Conservation (phyloP, 2,797 vertebrate genomes). For the Danio jaintianensis region DNA sequence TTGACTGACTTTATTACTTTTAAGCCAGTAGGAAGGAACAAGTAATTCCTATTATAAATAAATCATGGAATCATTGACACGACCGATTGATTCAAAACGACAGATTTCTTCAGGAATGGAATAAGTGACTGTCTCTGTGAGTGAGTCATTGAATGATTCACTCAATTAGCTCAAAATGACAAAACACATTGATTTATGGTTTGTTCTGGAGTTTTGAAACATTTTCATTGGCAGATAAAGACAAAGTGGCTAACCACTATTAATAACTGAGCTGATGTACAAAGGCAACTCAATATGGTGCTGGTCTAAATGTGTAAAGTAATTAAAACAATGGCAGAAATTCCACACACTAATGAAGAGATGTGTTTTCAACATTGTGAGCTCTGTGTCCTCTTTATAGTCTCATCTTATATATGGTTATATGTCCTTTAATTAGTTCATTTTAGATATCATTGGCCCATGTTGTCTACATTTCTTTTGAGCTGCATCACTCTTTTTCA, state of each 20-base stretch:
- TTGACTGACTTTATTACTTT: too few species aligned
- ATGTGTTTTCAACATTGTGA: too few species aligned
- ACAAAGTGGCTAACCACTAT: not conserved
- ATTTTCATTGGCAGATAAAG: not conserved
- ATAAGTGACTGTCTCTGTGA: not conserved
- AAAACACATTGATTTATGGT: not conserved
- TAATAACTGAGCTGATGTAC: not conserved
- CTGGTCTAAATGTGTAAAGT: too few species aligned
- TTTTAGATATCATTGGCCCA: too few species aligned
- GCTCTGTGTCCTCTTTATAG: too few species aligned
- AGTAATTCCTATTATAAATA: not conserved
- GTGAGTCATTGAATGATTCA: not conserved
- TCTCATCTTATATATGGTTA: too few species aligned
- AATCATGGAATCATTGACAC: not conserved
- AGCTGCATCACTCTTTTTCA: too few species aligned
- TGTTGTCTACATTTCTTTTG: too few species aligned
- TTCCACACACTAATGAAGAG: too few species aligned
- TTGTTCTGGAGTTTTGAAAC: not conserved
- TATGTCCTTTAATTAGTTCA: too few species aligned
- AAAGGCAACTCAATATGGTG: not conserved
- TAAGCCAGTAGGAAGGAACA: not conserved
- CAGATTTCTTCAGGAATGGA: not conserved
- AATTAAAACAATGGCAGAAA: too few species aligned
- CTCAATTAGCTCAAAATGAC: not conserved
- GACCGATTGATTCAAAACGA: not conserved